Evolutionary conservation across 1,140 invertebrate genomes (phyloP).

Genomic region (Tyrophagus putrescentiae): DNA sequence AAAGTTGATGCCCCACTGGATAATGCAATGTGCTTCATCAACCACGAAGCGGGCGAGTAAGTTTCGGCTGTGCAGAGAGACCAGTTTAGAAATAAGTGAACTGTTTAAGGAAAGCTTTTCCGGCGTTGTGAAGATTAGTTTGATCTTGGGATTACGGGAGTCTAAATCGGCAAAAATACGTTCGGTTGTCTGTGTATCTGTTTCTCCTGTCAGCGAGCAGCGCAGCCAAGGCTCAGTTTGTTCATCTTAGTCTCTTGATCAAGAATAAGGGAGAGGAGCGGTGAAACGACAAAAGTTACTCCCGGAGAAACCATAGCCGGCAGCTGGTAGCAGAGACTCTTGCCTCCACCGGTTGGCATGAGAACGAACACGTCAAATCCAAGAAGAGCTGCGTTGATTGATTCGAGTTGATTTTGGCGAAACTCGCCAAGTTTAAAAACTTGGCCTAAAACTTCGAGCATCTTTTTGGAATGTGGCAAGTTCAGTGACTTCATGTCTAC

Average conservation of each 20-base stretch:
- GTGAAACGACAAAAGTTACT: conserved; percentile 83
- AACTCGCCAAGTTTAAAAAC: conserved; percentile 76
- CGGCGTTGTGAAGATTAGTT: conserved; percentile 86
- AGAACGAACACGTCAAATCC: conserved; percentile 80
- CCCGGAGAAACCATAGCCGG: conserved; percentile 45
- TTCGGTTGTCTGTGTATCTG: conserved; percentile 3
- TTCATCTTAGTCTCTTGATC: conserved; percentile 85
- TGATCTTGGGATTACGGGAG: conserved; percentile 38
- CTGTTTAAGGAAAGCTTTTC: conserved; percentile 52
- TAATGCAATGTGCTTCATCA: conserved; percentile 62
- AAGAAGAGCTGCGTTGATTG: conserved; percentile 77
- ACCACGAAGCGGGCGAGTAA: conserved; percentile 48
- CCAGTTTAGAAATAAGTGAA: conserved; percentile 37
- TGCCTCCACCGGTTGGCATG: conserved; percentile 95
- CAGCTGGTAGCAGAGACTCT: conserved; percentile 90
- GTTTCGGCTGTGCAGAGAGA: conserved; percentile 39
- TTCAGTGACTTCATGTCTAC: too few relatives aligned
- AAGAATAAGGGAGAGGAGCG: conserved; percentile 79
- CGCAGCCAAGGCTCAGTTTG: conserved; percentile 38
- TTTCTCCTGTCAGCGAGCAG: conserved; percentile 24
- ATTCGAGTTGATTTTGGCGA: conserved; percentile 77
- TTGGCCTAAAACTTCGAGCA: conserved; percentile 40
- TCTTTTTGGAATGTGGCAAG: conserved; percentile 3
- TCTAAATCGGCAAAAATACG: conserved; percentile 25
- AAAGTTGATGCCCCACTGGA: conserved; percentile 56